Base-by-base conservation (phyloP, 2,888 invertebrate genomes). In the Chrysolina oricalcia region DNA sequence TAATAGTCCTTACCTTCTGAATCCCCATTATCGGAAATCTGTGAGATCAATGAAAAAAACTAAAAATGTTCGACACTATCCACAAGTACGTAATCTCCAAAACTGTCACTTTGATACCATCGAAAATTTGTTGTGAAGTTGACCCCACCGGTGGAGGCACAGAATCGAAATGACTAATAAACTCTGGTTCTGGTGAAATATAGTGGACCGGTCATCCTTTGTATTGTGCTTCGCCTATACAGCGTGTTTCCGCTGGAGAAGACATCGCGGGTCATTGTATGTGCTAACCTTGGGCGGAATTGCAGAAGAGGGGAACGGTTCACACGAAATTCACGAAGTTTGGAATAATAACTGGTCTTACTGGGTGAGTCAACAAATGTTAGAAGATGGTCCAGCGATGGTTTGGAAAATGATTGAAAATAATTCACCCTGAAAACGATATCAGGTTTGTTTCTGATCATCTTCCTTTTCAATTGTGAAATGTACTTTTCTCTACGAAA, bases 191-290 rank as follows among this genome's bases (percentile, higher is more conserved):
- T 75, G 71, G 67, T 70, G 64, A 78, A 78, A 78, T 78, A 78
- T 78, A 78, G 59, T 63, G 53, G 66, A 70, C 62, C 82, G 82
- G 79, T 78, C 81, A 82, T 83, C 81, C 80, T 68, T 69, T 78
- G 79, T 79, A 81, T 83, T 83, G 84, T 85, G 80, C 78, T 76
- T 79, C 81, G 83, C 78, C 82, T 83, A 85, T 82, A 83, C 81
- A 83, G 82, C 85, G 85, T 84, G 82, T 82, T 81, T 83, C 83
- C 83, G 82, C 78, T 79, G 79, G 73, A 77, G 76, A 78, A 79
- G 78, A 76, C 80, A 76, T 75, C 75, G 73, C 79, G 78, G 84
- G 83, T 84, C 84, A 83, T 80, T 81, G 83, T 82, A 78, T 81
- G 77, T 69, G 67, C 76, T 81, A 82, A 81, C 84, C 84, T 84